A percentile compares a stretch with the other conserved stretches of the same genome.
phyloP scores from a whole-genome alignment of 2,888 invertebrate species.

The Pimpla rufipes region DNA sequence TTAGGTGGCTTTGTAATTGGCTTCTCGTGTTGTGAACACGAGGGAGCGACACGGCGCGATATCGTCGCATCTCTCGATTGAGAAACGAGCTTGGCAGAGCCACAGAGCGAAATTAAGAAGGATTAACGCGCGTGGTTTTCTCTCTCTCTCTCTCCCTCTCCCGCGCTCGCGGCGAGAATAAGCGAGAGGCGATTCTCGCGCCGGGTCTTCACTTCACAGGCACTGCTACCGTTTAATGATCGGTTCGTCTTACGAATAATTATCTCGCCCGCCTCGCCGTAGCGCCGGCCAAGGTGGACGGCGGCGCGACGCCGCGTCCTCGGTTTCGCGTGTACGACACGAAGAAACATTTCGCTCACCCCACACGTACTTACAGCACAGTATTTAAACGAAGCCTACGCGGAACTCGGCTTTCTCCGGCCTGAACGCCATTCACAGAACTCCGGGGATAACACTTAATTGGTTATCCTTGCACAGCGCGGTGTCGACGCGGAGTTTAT shows the following conservation, averaged over 20 bases:
- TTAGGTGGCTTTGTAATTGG: conserved; percentile 38
- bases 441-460: not conserved
- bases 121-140: not conserved
- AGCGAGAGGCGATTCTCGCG: not conserved
- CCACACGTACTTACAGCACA: conserved; percentile 1
- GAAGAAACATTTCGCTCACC: not conserved
- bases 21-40: conserved; percentile 29
- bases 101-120: not conserved
- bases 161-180: too few relatives aligned
- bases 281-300: not conserved
- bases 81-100: conserved; percentile 39
- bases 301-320: conserved; percentile 25
- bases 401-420: conserved; percentile 11
- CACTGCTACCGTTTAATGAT: conserved; percentile 49
- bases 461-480: not conserved
- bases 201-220: not conserved
- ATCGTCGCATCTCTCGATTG: conserved; percentile 53
- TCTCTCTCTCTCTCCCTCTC: not conserved
- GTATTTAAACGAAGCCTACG: not conserved
- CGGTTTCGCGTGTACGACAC: conserved; percentile 9
- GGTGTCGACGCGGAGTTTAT: not conserved
- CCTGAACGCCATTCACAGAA: not conserved
- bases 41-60: conserved; percentile 8
- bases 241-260: conserved; percentile 54
- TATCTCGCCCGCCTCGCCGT: conserved; percentile 26